phyloP scores from a whole-genome alignment of 2,797 vertebrate species.

The Lacerta bilineata region DNA sequence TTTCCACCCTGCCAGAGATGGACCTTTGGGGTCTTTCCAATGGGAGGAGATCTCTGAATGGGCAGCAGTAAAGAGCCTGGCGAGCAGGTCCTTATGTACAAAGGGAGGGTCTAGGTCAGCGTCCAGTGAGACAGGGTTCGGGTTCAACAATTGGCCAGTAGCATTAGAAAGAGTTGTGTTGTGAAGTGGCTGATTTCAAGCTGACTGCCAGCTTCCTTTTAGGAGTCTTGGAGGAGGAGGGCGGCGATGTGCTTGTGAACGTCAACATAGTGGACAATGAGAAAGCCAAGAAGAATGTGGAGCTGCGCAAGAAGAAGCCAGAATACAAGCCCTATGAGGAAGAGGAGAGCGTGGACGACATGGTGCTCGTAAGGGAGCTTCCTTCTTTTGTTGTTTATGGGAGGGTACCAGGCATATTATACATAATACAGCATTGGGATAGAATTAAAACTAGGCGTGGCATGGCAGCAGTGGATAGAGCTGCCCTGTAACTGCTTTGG shows the following conservation, averaged over 20 bases:
- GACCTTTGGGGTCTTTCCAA: no score
- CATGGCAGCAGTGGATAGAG: background rate
- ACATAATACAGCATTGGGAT: background rate
- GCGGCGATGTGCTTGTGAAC: constrained; percentile 89
- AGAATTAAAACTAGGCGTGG: background rate
- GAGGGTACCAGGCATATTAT: background rate
- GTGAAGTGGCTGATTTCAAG: background rate
- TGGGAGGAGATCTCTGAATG: no score
- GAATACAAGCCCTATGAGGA: constrained; percentile 92
- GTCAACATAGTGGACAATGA: constrained; percentile 90
- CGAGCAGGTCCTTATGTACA: no score
- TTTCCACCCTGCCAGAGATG: no score
- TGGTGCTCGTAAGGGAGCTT: constrained; percentile 78
- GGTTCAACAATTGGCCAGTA: no score
- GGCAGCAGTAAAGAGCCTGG: no score
- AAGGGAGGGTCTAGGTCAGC: no score
- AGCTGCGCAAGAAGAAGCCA: constrained; percentile 90
- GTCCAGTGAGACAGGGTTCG: no score
- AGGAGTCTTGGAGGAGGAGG: constrained; percentile 90
- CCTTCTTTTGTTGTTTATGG: background rate
- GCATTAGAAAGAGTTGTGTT: background rate
- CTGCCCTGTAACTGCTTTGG: no score
- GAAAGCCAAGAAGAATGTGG: constrained; percentile 92
- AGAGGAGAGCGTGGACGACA: constrained; percentile 90
- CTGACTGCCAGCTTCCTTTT: fast-evolving